phyloP scores from a whole-genome alignment of 2,888 invertebrate genomes.

The Ectemnius continuus region DNA sequence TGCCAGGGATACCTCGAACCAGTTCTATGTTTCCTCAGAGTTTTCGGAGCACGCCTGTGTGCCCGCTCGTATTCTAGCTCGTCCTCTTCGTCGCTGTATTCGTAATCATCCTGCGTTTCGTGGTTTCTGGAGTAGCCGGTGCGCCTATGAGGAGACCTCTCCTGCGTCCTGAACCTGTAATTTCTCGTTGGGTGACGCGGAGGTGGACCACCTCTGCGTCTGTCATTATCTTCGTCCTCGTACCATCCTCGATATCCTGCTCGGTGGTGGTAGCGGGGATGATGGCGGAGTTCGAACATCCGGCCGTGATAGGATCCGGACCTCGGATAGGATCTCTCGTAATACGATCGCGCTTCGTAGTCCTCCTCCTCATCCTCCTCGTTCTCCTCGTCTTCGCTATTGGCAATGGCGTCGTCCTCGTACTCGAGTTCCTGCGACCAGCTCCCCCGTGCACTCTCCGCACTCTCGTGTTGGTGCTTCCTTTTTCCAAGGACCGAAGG shows the following conservation, averaged over 20 bases:
- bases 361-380: slow-evolving; percentile 47
- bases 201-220: slow-evolving; percentile 24
- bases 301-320: slow-evolving; percentile 23
- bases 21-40: background rate
- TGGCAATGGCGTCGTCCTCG: slow-evolving; percentile 47
- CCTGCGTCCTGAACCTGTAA: slow-evolving; percentile 17
- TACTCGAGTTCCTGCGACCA: slow-evolving; percentile 58
- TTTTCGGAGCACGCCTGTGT: slow-evolving; percentile 13
- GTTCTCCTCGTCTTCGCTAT: slow-evolving; percentile 57
- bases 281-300: slow-evolving; percentile 46
- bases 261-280: slow-evolving; percentile 31
- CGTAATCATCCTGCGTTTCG: slow-evolving; percentile 38
- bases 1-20: slow-evolving; percentile 27
- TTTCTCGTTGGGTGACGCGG: slow-evolving; percentile 22
- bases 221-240: slow-evolving; percentile 41
- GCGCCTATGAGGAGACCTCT: slow-evolving; percentile 17
- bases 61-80: slow-evolving; percentile 34
- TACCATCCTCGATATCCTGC: slow-evolving; percentile 29
- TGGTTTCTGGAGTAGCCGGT: slow-evolving; percentile 35
- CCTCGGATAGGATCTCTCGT: slow-evolving; percentile 40
- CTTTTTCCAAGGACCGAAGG: slow-evolving; percentile 31
- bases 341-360: slow-evolving; percentile 39
- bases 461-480: slow-evolving; percentile 44
- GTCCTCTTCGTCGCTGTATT: slow-evolving; percentile 29
- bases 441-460: slow-evolving; percentile 22